Percentiles rank a stretch among this genome's conserved stretches.
phyloP scores from a whole-genome alignment of 2,797 vertebrate species.

The Heliangelus exortis region DNA sequence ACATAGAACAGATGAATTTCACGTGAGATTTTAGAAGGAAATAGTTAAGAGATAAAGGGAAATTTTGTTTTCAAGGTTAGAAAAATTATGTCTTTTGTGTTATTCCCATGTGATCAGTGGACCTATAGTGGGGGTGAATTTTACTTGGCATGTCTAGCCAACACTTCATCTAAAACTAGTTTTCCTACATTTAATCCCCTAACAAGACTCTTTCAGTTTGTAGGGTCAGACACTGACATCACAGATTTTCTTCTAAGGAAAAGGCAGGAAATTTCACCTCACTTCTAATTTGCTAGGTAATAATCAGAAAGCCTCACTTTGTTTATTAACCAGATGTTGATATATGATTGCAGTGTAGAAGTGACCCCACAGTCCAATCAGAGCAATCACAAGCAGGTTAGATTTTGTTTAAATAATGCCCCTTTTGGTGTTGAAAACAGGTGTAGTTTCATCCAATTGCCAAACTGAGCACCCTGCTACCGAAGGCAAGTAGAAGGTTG shows the following conservation, averaged over 20 bases:
- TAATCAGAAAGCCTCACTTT: constrained; percentile 72
- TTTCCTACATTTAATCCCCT: not conserved
- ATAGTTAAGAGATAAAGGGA: not conserved
- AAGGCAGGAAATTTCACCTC: constrained; percentile 83
- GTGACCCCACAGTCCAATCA: constrained; percentile 27
- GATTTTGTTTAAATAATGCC: not conserved
- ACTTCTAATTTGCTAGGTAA: constrained; percentile 80
- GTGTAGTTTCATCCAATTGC: not conserved
- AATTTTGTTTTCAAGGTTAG: not conserved
- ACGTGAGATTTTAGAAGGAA: not conserved
- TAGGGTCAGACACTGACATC: constrained; percentile 73
- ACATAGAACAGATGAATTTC: not conserved
- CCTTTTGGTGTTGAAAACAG: not conserved
- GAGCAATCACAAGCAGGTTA: constrained; percentile 29
- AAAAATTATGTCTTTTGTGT: not conserved
- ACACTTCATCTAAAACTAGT: constrained; percentile 15
- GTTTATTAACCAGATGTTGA: constrained; percentile 74
- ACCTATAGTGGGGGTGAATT: not conserved
- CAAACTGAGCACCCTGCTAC: not conserved
- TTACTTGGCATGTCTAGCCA: constrained; percentile 6
- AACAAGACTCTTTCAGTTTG: not conserved
- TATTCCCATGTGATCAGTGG: not conserved
- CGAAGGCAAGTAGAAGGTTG: not conserved
- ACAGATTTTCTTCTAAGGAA: constrained; percentile 80
- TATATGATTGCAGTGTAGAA: constrained; percentile 3